A percentile compares a stretch with the other conserved stretches of the same genome.
phyloP scores from a whole-genome alignment of 2,888 invertebrate genomes.

The Lepetodrilus schrolli region DNA sequence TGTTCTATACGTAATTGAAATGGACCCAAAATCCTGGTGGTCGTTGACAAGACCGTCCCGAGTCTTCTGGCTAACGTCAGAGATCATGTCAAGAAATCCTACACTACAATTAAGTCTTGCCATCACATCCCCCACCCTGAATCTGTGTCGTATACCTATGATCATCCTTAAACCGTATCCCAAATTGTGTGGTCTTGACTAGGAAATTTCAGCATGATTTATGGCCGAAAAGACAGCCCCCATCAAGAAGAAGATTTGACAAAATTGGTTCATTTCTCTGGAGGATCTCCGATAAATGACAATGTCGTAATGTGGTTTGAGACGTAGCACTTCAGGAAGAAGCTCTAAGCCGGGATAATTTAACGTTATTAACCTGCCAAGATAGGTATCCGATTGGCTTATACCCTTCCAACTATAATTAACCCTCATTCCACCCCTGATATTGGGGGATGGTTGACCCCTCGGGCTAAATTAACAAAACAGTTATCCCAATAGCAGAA shows the following conservation, averaged over 20 bases:
- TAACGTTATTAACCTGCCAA: conserved; percentile 12
- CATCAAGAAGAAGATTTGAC: conserved; percentile 1
- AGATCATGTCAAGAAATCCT: not conserved
- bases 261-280: conserved; percentile 21
- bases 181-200: conserved; percentile 7
- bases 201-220: conserved; percentile 10
- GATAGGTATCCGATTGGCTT: conserved; percentile 20
- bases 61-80: not conserved
- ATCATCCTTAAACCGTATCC: conserved; percentile 8
- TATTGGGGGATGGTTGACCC: not conserved
- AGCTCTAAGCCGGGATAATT: conserved; percentile 6
- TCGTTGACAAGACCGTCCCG: not conserved
- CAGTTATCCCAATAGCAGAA: not conserved
- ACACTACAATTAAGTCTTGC: conserved; percentile 25
- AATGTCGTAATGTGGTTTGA: not conserved
- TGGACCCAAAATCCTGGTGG: conserved; percentile 12
- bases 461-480: conserved; percentile 3
- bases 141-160: not conserved
- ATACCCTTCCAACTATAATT: not conserved
- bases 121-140: not conserved
- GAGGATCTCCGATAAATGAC: not conserved
- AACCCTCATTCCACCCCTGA: not conserved
- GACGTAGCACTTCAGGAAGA: not conserved
- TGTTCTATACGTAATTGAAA: conserved; percentile 22
- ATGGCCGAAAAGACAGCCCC: not conserved